A percentile compares a stretch with the other conserved stretches of the same genome.
Evolutionary conservation across 2,888 invertebrate species (phyloP).

Genomic region (Drosophila dives): DNA sequence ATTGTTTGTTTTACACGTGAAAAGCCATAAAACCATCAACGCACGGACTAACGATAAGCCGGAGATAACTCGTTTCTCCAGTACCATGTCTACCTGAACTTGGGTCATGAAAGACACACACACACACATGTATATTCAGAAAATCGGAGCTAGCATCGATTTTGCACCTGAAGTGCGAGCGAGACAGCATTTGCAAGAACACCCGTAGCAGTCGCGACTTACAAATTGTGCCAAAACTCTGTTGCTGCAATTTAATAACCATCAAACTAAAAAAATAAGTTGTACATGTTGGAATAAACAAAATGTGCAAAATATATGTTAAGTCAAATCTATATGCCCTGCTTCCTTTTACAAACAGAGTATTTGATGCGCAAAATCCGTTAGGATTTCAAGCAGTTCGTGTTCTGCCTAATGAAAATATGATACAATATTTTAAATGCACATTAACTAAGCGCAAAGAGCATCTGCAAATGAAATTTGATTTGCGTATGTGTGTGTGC

Average conservation of each 20-base stretch:
- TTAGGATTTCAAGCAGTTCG: constrained; percentile 27
- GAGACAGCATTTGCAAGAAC: constrained; percentile 15
- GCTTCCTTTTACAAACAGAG: not conserved
- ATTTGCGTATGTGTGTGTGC: constrained; percentile 11
- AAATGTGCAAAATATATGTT: not conserved
- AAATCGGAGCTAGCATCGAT: constrained; percentile 6
- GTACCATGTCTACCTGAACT: constrained; percentile 33
- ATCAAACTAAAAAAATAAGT: not conserved
- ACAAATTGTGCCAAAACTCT: not conserved
- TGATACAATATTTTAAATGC: constrained; percentile 27
- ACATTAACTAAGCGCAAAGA: constrained; percentile 42
- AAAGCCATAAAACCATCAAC: constrained; percentile 73
- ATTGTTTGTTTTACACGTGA: constrained; percentile 66
- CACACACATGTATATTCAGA: not conserved
- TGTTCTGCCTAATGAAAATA: constrained; percentile 45
- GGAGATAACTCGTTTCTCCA: constrained; percentile 65
- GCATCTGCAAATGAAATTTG: constrained; percentile 37
- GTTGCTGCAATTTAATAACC: not conserved
- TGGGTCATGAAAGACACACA: not conserved
- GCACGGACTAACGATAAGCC: constrained; percentile 60
- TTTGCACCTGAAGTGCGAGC: constrained; percentile 24
- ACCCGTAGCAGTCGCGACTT: not conserved
- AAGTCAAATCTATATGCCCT: not conserved
- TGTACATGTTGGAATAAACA: not conserved
- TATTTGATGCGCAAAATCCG: constrained; percentile 33